Percentiles rank a stretch among this genome's conserved stretches.
These are phyloP conservation scores for Halictus ligatus DNA, from an alignment of 2,888 invertebrate species.

Conservation along the genomic window DNA sequence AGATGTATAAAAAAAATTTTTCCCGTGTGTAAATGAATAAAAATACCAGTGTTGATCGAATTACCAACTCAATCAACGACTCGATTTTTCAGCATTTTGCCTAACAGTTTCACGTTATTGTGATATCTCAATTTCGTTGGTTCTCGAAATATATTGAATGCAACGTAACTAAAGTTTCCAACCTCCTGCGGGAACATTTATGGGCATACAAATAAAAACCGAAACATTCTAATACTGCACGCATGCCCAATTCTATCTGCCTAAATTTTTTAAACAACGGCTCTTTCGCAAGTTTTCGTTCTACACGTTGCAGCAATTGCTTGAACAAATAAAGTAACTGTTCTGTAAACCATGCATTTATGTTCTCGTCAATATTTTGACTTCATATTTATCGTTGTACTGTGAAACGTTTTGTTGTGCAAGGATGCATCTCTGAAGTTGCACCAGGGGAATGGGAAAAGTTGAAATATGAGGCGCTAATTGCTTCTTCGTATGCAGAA, in stretches of 20 bases:
- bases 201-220: background rate
- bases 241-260: background rate
- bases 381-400: background rate
- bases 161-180: background rate
- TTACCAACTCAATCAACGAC: background rate
- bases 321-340: background rate
- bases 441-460: background rate
- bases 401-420: background rate
- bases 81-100: background rate
- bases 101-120: background rate
- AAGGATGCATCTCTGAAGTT: background rate
- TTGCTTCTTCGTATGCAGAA: background rate
- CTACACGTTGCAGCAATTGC: background rate
- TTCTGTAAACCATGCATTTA: background rate
- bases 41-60: background rate
- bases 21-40: background rate
- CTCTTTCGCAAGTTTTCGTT: background rate
- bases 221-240: background rate
- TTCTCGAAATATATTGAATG: background rate
- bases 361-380: background rate
- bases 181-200: background rate
- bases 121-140: background rate
- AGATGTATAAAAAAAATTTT: background rate
- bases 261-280: background rate
- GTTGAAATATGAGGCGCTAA: background rate